Conservation (phyloP, 1,140 invertebrate genomes). For the Zaprionus taronus region DNA sequence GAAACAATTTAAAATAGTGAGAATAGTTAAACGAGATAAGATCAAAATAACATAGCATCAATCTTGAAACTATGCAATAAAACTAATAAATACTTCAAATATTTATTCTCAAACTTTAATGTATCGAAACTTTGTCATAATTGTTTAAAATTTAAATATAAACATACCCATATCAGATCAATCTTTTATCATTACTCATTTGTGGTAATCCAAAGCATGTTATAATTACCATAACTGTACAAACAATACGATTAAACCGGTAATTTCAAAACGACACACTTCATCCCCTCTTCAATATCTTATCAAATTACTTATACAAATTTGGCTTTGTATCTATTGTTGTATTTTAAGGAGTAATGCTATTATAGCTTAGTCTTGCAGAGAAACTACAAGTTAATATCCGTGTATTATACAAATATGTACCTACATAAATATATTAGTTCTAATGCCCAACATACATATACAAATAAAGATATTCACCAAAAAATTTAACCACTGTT, state of each 20-base stretch:
- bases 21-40: too few species aligned
- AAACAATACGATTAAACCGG: not conserved
- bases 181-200: not conserved
- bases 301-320: not conserved
- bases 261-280: not conserved
- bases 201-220: not conserved
- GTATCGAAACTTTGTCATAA: too few species aligned
- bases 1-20: too few species aligned
- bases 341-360: not conserved
- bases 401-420: not conserved
- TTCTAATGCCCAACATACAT: not conserved
- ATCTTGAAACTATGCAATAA: not conserved
- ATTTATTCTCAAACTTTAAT: too few species aligned
- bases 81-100: not conserved
- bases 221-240: not conserved
- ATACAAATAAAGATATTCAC: not conserved
- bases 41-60: not conserved
- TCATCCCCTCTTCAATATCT: not conserved
- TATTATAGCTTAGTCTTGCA: not conserved
- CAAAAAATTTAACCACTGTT: not conserved
- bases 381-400: not conserved
- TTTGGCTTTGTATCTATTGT: not conserved
- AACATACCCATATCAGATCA: not conserved
- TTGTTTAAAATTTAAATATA: not conserved
- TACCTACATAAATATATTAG: too few species aligned